Base-by-base conservation (phyloP, 2,888 invertebrate genomes). In the Diarsia dahlii region DNA sequence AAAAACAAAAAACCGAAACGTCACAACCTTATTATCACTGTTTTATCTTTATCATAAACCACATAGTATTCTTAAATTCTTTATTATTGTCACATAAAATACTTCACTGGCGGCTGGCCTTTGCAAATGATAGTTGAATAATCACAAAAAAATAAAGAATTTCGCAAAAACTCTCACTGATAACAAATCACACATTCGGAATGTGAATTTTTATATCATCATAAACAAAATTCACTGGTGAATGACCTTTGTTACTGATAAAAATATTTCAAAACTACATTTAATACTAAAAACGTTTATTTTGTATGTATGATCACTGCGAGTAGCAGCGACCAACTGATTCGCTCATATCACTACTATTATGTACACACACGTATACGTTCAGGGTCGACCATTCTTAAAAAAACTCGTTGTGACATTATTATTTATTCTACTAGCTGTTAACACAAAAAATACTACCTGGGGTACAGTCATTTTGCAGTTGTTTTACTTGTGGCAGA, bases 271-370 rank as follows among this genome's bases (percentile, higher is more conserved):
- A 34, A 54, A 23, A 63, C 4, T 23, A 10, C 34, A 58, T 60
- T 66, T 54, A 34, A 56, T 54, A 50, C 34, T 18, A 60, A 20
- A 52, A 10, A 10, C n/a, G 13, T 23, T 1, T 52, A 20, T 56
- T 48, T 6, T 56, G 3, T 48, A 15, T 48, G 18, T 9, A 56
- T 73, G 52, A 34, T 46, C 62, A 46, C 58, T 15, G 4, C 75
- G 20, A 18, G 18, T 15, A 46, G 20, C 60, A 62, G n/a, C 23
- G 28, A 52, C 46, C 46, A 12, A 82, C 82, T 82, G 82, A 45
- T 48, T 12, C 71, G 4, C 20, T 13, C 13, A n/a, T 23, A 64
- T 46, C 46, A 50, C 28, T 78, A 73, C 64, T 28, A 70, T 48
- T 54, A 48, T 15, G 15, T 28, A 20, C 34, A 18, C n/a, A 23